These are phyloP conservation scores for Cybosia mesomella DNA, from an alignment of 2,888 invertebrate species.

Conservation along the genomic window DNA sequence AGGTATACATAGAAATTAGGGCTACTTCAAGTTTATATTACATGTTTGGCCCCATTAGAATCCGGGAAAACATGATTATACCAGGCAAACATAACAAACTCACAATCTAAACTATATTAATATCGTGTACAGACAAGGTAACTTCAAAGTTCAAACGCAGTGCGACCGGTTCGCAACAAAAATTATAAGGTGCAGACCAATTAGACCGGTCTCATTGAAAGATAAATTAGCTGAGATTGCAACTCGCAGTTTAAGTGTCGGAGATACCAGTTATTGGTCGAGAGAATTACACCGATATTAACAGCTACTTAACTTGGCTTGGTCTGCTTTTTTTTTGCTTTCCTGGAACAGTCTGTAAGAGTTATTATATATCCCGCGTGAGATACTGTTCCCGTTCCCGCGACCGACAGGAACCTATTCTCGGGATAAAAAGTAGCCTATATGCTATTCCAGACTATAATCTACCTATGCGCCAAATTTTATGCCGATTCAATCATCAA, in stretches of 20 bases:
- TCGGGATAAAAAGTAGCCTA: too few relatives aligned
- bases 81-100: constrained; percentile 6
- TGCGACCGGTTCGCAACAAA: constrained; percentile 13
- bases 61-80: too few relatives aligned
- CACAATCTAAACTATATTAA: constrained; percentile 7
- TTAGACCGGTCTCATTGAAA: constrained; percentile 19
- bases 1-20: too few relatives aligned
- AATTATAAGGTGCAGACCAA: constrained; percentile 25
- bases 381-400: too few relatives aligned
- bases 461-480: too few relatives aligned
- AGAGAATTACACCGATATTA: constrained; percentile 45
- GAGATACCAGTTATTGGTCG: constrained; percentile 31
- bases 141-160: constrained; percentile 5
- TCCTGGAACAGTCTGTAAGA: too few relatives aligned
- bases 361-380: too few relatives aligned
- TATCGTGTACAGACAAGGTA: constrained; percentile 8
- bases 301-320: constrained; percentile 38
- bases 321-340: constrained; percentile 5
- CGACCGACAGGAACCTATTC: too few relatives aligned
- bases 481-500: too few relatives aligned
- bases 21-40: too few relatives aligned
- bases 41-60: too few relatives aligned
- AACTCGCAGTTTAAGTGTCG: constrained; percentile 41
- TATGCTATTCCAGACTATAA: too few relatives aligned
- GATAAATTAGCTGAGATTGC: constrained; percentile 29